Conservation (phyloP, 2,888 invertebrate species). For the Stenoptilia bipunctidactyla region DNA sequence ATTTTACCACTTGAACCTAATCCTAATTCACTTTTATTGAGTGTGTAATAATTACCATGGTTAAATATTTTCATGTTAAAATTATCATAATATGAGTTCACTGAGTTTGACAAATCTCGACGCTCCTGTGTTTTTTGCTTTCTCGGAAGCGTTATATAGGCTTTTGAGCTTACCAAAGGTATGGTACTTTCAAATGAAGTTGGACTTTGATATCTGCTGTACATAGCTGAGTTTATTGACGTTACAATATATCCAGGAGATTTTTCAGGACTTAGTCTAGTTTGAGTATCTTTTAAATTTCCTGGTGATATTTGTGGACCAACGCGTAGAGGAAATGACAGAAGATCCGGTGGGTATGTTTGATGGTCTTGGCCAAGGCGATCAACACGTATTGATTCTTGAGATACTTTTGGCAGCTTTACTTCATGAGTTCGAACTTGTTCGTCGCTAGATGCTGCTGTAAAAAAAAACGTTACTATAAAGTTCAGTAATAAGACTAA, state of each 20-base stretch:
- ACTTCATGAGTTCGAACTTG: constrained; percentile 73
- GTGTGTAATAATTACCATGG: constrained; percentile 80
- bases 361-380: constrained; percentile 62
- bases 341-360: constrained; percentile 84
- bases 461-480: constrained; percentile 19
- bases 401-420: constrained; percentile 64
- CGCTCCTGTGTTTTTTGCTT: constrained; percentile 75
- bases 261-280: constrained; percentile 36
- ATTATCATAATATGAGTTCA: constrained; percentile 86
- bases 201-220: constrained; percentile 72
- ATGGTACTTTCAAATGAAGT: constrained; percentile 63
- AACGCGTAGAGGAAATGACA: constrained; percentile 79
- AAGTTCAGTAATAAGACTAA: too few species aligned
- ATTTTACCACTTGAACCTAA: constrained; percentile 66
- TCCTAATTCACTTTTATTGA: constrained; percentile 79
- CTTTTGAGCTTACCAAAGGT: constrained; percentile 75
- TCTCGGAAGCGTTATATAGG: constrained; percentile 89
- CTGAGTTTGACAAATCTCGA: constrained; percentile 48
- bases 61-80: constrained; percentile 88
- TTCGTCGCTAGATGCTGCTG: constrained; percentile 71
- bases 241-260: constrained; percentile 47
- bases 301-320: constrained; percentile 63
- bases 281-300: background rate
- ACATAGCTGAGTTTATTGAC: constrained; percentile 34
- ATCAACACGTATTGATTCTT: constrained; percentile 56